Base-by-base conservation (phyloP, 2,797 vertebrate genomes). In the Poecilia wingei region DNA sequence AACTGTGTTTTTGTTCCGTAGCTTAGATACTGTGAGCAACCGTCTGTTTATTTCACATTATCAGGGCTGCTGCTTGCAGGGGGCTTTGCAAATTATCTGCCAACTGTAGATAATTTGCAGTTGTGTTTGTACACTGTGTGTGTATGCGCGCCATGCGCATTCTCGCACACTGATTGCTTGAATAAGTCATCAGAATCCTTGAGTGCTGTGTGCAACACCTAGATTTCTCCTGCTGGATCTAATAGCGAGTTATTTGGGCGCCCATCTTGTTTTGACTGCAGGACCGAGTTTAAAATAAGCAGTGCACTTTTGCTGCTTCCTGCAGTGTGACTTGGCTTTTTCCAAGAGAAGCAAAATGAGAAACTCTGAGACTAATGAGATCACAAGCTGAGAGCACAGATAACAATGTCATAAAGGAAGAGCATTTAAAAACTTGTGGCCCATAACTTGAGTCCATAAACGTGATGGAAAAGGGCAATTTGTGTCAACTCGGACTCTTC, bases 1-100 rank as follows among this genome's bases (percentile, higher is more conserved):
- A 6, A 80, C 80, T 85, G 70, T 88, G 81, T 86, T 81, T 88
- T 81, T 78, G 64, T 71, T 53, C 53, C 53, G 87, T 80, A 79
- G 84, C 82, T 72, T 83, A 57, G 88, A 80, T 79, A 89, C 89
- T 79, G 10, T 28, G 43, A 86, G 78, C 74, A 79, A 25, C 3
- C 1, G 39, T 66, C 66, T 69, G 84, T 84, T 86, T 84, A 72
- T 79, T 75, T 78, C 61, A 75, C 81, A 79, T 80, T 88, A 81
- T 53, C 74, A 73, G 46, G 36, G 69, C 77, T 75, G 47, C 49
- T 43, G 49, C 6, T 0, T 80, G 72, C 61, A 49, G 64, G 49
- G 81, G 57, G 64, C 70, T 75, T 79, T 84, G 80, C 20, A 43
- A 66, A 79, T 73, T 53, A 59, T 76, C 83, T 78, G 72, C 73